Base-by-base conservation (phyloP, 2,888 invertebrate species). In the Aleiodes testaceus region DNA sequence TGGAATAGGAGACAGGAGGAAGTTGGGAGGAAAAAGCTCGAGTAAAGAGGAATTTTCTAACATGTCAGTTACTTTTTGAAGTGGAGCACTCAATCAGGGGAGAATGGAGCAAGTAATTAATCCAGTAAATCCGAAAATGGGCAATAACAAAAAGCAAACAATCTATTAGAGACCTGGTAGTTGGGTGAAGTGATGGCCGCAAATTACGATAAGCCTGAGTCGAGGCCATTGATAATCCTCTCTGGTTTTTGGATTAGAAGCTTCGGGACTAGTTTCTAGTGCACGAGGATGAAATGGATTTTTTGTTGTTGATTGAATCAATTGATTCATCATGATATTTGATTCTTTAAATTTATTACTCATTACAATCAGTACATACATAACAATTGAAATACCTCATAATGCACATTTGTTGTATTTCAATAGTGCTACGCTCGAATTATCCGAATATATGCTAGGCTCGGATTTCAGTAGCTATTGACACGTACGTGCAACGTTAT, bases 351-450 rank as follows among this genome's bases (percentile, higher is more conserved):
- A 26, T 36, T 59, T 14, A 14, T 16, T 12, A 18, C 44, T 53
- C 53, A 44, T 42, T 18, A 59, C 52, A 55, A 16, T 36, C 63
- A 18, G 45, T 14, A 36, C 9, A 30, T 42, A 26, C 47, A 22
- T 36, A 20, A 49, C 55, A 52, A 69, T 74, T 68, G 50, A 50
- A 16, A 14, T 7, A 50, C 63, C 52, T 49, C 72, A 67, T 77
- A 77, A 76, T 74, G 67, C 66, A 67, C 71, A 75, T 78, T 80
- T 77, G 75, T 76, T 74, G 72, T 70, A 75, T 75, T 70, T 66
- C 73, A 75, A 77, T 78, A 75, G 74, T 36, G 7, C 36, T 36
- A 36, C 36, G 36, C 36, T 36, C 11, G 36, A 36, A 36, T 36
- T 36, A 36, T 36, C 36, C 36, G 36, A 36, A 36, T 36, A 36